Evolutionary conservation across 1,140 invertebrate genomes (phyloP).

Genomic region (Plutomurus gul): DNA sequence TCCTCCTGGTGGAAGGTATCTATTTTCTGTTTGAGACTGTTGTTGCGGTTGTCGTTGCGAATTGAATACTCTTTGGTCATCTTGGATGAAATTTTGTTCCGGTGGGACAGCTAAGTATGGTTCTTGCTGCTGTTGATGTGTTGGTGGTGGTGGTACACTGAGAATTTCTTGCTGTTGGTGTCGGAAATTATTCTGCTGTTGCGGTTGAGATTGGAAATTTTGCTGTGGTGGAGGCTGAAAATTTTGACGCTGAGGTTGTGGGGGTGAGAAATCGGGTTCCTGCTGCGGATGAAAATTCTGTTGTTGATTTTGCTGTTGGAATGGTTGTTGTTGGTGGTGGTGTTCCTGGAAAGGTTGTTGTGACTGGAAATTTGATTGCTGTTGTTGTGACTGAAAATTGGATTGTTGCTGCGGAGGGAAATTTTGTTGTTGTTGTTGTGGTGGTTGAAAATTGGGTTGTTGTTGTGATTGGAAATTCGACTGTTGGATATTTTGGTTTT

Average conservation of each 20-base stretch:
- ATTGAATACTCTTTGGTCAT: neutral
- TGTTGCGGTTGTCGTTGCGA: neutral
- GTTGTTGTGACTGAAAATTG: neutral
- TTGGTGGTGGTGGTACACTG: neutral
- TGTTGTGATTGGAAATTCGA: neutral
- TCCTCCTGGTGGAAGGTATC: neutral
- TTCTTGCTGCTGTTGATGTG: slow-evolving; percentile 4
- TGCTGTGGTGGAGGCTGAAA: neutral
- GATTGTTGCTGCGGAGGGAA: neutral
- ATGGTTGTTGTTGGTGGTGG: neutral
- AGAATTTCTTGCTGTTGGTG: neutral
- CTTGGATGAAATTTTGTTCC: neutral
- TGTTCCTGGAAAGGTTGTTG: neutral
- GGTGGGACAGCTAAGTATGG: neutral
- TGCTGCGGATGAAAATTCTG: neutral
- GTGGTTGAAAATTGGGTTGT: neutral
- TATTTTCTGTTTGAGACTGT: neutral
- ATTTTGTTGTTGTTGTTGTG: neutral
- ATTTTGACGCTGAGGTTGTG: too few relatives aligned
- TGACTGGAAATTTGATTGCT: neutral
- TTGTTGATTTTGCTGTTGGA: neutral
- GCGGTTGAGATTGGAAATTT: neutral
- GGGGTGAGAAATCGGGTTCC: too few relatives aligned
- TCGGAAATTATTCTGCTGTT: neutral
- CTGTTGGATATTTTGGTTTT: neutral